These are phyloP conservation scores for Anoura caudifer DNA, from an alignment of 2,113 vertebrate genomes.

Conservation along the genomic window DNA sequence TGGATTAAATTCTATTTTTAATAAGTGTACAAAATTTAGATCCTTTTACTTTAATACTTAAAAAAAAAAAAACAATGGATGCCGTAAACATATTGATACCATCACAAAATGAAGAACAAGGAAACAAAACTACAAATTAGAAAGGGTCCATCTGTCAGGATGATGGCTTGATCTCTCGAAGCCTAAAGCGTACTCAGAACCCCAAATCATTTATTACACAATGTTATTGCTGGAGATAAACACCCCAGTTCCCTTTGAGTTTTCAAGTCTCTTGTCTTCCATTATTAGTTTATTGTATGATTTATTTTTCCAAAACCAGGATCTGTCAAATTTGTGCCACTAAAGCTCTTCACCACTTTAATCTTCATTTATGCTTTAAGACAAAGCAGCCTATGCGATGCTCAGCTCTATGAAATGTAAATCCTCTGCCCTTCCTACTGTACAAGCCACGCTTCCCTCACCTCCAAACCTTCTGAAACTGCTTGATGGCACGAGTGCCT, in stretches of 20 bases:
- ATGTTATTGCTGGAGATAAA: background rate
- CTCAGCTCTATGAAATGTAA: background rate
- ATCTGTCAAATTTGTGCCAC: slow-evolving; percentile 14
- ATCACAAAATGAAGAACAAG: background rate
- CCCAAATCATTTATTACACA: slow-evolving; percentile 43
- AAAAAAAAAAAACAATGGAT: background rate
- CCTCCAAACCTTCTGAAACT: background rate
- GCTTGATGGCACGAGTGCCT: background rate
- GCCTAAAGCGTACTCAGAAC: slow-evolving; percentile 30
- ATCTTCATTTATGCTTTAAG: slow-evolving; percentile 50
- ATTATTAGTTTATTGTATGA: slow-evolving; percentile 55
- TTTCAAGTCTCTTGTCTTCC: slow-evolving; percentile 20
- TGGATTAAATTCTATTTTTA: background rate
- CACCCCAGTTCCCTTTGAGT: background rate
- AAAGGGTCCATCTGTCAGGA: background rate
- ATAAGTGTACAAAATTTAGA: background rate
- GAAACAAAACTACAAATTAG: background rate
- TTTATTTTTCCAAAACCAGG: slow-evolving; percentile 19
- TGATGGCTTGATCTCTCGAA: background rate
- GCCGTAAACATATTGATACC: background rate
- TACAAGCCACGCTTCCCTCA: background rate
- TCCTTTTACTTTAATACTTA: background rate
- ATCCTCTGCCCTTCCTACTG: background rate
- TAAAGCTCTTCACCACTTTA: slow-evolving; percentile 27
- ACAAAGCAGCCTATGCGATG: background rate